Percentiles rank a stretch among this genome's conserved stretches.
phyloP scores from a whole-genome alignment of 1,140 invertebrate species.

The Philopotamus ludificatus region DNA sequence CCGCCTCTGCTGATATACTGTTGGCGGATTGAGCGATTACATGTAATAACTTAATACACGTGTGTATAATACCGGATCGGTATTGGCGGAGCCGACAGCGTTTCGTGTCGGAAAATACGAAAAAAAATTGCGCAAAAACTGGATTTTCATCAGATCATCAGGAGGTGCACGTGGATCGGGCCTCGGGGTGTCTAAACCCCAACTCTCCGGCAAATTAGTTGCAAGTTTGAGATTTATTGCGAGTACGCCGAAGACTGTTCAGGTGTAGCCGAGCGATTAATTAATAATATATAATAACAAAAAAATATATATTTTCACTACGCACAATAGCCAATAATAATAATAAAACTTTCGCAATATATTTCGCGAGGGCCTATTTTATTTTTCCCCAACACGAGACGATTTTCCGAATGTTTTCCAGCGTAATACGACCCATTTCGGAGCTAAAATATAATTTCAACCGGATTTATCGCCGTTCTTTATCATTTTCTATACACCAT shows the following conservation, averaged over 20 bases:
- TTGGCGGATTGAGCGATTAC: conserved; percentile 37
- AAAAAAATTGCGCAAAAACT: not conserved
- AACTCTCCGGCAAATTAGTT: conserved; percentile 39
- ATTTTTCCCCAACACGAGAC: not conserved
- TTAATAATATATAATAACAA: not conserved
- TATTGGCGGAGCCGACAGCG: not conserved
- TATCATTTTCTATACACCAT: conserved; percentile 1
- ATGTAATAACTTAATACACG: conserved; percentile 35
- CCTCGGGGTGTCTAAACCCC: conserved; percentile 8
- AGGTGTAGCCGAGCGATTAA: not conserved
- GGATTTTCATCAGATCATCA: too few relatives aligned
- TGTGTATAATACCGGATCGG: not conserved
- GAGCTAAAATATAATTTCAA: not conserved
- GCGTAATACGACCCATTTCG: not conserved
- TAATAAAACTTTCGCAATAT: not conserved
- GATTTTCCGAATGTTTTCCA: not conserved
- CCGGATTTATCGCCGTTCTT: not conserved
- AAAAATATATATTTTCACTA: conserved; percentile 9
- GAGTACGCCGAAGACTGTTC: conserved; percentile 3
- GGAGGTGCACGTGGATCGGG: too few relatives aligned
- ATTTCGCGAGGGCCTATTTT: not conserved
- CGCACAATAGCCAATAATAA: not conserved
- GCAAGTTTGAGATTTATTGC: conserved; percentile 41
- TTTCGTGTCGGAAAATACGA: not conserved
- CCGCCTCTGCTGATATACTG: conserved; percentile 27